Conservation (phyloP, 92 coral and sea anemone species). For the Zoanthus gigantus region DNA sequence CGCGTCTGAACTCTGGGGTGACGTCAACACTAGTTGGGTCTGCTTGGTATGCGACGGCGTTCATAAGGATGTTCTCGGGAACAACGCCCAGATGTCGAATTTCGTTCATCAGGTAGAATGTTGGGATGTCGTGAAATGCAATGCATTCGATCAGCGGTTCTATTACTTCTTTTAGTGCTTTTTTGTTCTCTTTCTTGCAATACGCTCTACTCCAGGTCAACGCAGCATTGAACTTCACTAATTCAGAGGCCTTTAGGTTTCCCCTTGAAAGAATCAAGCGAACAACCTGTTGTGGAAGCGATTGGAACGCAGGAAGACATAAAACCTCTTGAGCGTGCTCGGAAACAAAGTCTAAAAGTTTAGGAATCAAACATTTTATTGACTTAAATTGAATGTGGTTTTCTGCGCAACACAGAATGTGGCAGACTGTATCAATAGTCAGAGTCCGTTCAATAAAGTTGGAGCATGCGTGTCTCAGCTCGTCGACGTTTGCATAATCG, state of each 20-base stretch:
- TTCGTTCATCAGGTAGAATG: conserved; percentile 65
- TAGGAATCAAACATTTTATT: conserved; percentile 63
- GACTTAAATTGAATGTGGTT: conserved; percentile 67
- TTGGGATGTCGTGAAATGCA: conserved; percentile 68
- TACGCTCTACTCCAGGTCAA: conserved; percentile 64
- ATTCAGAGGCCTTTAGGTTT: conserved; percentile 64
- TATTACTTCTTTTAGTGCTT: conserved; percentile 49
- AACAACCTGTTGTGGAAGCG: conserved; percentile 69
- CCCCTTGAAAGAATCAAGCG: conserved; percentile 65
- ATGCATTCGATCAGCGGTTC: conserved; percentile 74
- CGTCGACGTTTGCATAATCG: conserved; percentile 64
- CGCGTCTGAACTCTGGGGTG: conserved; percentile 37
- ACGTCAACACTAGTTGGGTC: conserved; percentile 62
- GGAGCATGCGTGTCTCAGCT: conserved; percentile 55
- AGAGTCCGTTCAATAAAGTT: conserved; percentile 57
- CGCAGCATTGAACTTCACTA: conserved; percentile 69
- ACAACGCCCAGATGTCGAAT: conserved; percentile 67
- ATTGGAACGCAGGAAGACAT: conserved; percentile 57
- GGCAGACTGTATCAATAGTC: conserved; percentile 62
- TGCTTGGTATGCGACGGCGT: conserved; percentile 76
- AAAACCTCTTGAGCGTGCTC: conserved; percentile 64
- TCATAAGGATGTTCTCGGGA: conserved; percentile 63
- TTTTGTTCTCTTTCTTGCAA: conserved; percentile 40
- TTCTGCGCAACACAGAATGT: conserved; percentile 62
- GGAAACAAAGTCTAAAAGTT: conserved; percentile 70